Base-by-base conservation (phyloP, 2,797 vertebrate genomes). In the Alosa sapidissima region DNA sequence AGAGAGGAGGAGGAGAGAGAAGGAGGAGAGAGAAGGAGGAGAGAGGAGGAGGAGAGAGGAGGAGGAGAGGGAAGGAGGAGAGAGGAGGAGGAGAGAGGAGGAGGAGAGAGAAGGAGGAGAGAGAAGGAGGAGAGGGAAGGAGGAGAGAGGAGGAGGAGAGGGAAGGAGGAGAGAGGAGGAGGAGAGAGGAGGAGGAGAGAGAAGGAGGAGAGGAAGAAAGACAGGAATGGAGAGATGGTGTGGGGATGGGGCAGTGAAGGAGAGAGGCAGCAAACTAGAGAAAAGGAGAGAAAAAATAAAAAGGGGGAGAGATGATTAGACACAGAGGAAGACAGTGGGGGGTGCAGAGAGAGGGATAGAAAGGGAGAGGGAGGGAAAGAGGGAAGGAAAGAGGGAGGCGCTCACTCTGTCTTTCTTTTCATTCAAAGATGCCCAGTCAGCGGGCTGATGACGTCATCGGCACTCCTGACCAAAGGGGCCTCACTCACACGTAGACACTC, bases 391-490 rank as follows among this genome's bases (percentile, higher is more conserved):
- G 65, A 72, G 65, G 65, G 65, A 72, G 24, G 65, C 1, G 16
- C 6, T 41, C 68, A 45, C 13, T 47, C 14, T 19, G 41, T 47
- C 72, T 47, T 78, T 78, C 72, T 45, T 78, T 78, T 78, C 16
- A 78, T 78, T 78, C 36, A 78, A 45, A 45, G 72, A 78, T 7
- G 36, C 72, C 72, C 72, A 78, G 68, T 75, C 33, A 75, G 72
- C 72, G 5, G 41, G 41, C 72, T 8, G 19, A 36, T 78, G 72
- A 78, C 36, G 41, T 10, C 72, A 47, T 78, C 16, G 5, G 41
- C 14, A 78, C 16, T 78, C 72, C 28, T 9, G 36, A 78, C 72
- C 72, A 78, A 78, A 78, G 72, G 41, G 41, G 36, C 72, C 68
- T 41, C 68, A 45, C 68, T 45, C 68, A 75, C 68, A 45, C 72